phyloP scores from a whole-genome alignment of 92 coral and sea anemone genomes.

The Epizoanthus rinbou region DNA sequence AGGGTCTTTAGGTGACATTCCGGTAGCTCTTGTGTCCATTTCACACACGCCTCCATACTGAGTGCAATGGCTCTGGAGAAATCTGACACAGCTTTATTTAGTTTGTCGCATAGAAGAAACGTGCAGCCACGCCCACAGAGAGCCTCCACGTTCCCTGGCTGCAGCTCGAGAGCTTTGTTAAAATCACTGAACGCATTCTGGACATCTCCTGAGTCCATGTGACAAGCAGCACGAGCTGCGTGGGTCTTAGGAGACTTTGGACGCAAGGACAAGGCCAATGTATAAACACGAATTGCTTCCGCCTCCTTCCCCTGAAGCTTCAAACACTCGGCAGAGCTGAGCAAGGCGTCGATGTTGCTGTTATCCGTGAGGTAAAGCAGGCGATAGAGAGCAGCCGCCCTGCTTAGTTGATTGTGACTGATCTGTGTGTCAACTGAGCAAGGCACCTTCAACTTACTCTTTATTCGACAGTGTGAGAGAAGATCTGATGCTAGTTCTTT shows the following conservation, averaged over 20 bases:
- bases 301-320: constrained; percentile 70
- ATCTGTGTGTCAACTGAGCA: constrained; percentile 62
- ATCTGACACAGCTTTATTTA: constrained; percentile 57
- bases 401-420: constrained; percentile 54
- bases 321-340: constrained; percentile 83
- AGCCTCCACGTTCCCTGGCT: constrained; percentile 76
- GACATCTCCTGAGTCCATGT: constrained; percentile 64
- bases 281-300: constrained; percentile 70
- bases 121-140: constrained; percentile 77
- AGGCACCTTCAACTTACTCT: constrained; percentile 57
- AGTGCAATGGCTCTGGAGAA: constrained; percentile 51
- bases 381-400: constrained; percentile 70
- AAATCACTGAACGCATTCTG: constrained; percentile 77
- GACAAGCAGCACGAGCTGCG: constrained; percentile 81
- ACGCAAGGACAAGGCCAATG: constrained; percentile 46
- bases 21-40: constrained; percentile 59
- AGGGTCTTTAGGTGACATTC: constrained; percentile 52
- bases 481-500: constrained; percentile 60
- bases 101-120: constrained; percentile 54
- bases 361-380: constrained; percentile 71
- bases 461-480: constrained; percentile 61
- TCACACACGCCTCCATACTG: constrained; percentile 52
- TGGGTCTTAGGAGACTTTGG: constrained; percentile 68
- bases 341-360: constrained; percentile 77
- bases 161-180: constrained; percentile 66